Base-by-base conservation (phyloP, 1,140 invertebrate genomes). In the Pseudoatta argentina region DNA sequence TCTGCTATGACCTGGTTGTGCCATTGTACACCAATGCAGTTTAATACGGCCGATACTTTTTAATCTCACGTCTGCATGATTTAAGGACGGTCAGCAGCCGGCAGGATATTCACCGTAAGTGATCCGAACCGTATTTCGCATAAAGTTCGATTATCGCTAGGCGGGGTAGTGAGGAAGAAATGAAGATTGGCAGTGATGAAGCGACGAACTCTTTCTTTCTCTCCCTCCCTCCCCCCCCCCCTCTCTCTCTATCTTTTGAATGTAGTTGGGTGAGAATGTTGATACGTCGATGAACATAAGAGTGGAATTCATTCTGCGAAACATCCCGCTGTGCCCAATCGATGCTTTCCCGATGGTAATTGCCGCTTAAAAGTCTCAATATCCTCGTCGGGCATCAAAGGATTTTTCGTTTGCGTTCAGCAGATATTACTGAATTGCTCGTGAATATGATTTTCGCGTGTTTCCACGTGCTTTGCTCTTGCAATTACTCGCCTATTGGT, bases 331-430 rank as follows among this genome's bases (percentile, higher is more conserved):
- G 6, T 61, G 14, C 24, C 8, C 6, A 30, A 39, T 14, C 34
- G 39, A 48, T 64, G 5, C 21, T 73, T 30, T 24, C 39, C 39
- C 39, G 18, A 83, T 61, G 12, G 39, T 75, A 75, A 83, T 83
- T 83, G 69, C 79, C 55, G 6, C 55, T 83, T 83, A 75, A 75
- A 73, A 75, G 44, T 83, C 79, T 63, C 69, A 30, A 83, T 83
- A 83, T 83, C 27, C 69, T 27, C 39, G 10, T 83, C 27, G 14
- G n/a, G 8, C 27, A 75, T 83, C 79, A 75, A 83, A 83, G 44
- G n/a, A 83, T 48, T 57, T 73, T 18, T 75, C 79, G 67, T 44
- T 59, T 21, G 10, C 78, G 39, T 83, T 75, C 18, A n/a, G 69
- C 57, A 83, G 53, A 83, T 73, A 83, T 83, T 83, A 83, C 48